Evolutionary conservation across 2,888 invertebrate genomes (phyloP).

Genomic region (Limenitis camilla): DNA sequence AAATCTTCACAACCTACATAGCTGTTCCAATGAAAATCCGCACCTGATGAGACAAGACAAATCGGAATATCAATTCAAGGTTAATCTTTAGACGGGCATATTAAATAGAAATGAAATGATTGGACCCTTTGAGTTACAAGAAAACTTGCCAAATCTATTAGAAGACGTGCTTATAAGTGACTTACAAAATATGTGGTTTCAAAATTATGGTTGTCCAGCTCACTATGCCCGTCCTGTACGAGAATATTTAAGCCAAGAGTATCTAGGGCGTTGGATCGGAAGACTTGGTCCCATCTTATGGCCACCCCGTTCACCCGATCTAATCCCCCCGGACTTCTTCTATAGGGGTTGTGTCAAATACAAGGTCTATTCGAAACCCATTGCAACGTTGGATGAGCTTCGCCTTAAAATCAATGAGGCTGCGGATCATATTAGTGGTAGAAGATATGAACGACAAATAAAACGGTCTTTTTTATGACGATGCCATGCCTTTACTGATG

Average conservation of each 20-base stretch:
- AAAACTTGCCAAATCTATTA: constrained; percentile 10
- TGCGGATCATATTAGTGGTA: constrained; percentile 9
- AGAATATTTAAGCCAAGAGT: not conserved
- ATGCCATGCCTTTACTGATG: not conserved
- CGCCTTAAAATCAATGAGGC: constrained; percentile 10
- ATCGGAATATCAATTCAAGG: constrained; percentile 27
- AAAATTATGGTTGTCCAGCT: constrained; percentile 6
- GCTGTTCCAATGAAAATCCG: constrained; percentile 22
- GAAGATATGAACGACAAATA: constrained; percentile 10
- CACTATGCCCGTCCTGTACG: too few relatives aligned
- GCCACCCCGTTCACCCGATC: constrained; percentile 18
- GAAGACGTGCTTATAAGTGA: constrained; percentile 5
- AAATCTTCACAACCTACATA: constrained; percentile 24
- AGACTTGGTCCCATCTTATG: constrained; percentile 16
- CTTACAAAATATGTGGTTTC: constrained; percentile 12
- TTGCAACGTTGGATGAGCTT: constrained; percentile 10
- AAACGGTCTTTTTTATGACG: constrained; percentile 5
- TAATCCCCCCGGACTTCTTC: constrained; percentile 12
- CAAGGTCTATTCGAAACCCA: not conserved
- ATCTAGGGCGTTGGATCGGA: constrained; percentile 17
- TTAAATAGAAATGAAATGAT: constrained; percentile 25
- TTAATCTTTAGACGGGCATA: constrained; percentile 28
- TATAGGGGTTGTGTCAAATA: constrained; percentile 13
- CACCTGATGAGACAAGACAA: constrained; percentile 22
- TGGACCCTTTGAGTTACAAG: constrained; percentile 24